Percentiles rank a stretch among this genome's conserved stretches.
These are phyloP conservation scores for Bicyclus anynana DNA, from an alignment of 1,140 invertebrate genomes.

Conservation along the genomic window DNA sequence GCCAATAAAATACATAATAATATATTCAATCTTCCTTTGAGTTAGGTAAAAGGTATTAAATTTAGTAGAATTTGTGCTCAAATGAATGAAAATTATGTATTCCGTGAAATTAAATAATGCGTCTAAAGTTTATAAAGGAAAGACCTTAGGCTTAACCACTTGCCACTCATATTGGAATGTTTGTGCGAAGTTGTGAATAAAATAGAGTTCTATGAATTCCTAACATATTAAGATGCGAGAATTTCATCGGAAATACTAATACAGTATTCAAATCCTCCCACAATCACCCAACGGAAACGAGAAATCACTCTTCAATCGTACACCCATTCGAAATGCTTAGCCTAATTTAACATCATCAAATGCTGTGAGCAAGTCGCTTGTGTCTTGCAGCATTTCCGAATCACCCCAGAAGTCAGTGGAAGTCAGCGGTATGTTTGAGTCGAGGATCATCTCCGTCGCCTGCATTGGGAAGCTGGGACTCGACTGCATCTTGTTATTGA, in stretches of 20 bases:
- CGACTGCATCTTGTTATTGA: conserved; percentile 57
- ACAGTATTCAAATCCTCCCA: conserved; percentile 24
- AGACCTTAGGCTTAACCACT: too few relatives aligned
- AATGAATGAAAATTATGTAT: too few relatives aligned
- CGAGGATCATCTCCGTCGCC: conserved; percentile 44
- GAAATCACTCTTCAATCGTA: conserved; percentile 50
- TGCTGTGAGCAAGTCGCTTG: conserved; percentile 55
- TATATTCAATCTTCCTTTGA: too few relatives aligned
- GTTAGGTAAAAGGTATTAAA: too few relatives aligned
- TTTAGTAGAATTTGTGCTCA: too few relatives aligned
- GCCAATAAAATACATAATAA: too few relatives aligned
- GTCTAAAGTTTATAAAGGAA: too few relatives aligned
- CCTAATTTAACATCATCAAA: conserved; percentile 63
- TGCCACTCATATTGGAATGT: conserved; percentile 32
- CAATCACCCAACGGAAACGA: conserved; percentile 29
- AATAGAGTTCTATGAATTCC: neutral
- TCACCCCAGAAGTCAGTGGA: conserved; percentile 60
- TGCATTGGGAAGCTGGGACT: conserved; percentile 53
- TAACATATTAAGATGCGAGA: neutral
- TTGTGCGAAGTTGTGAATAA: conserved; percentile 37
- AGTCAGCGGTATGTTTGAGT: conserved; percentile 41
- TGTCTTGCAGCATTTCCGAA: conserved; percentile 53
- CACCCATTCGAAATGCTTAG: conserved; percentile 19
- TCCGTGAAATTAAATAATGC: too few relatives aligned
- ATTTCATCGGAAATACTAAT: conserved; percentile 8